phyloP scores from a whole-genome alignment of 1,140 invertebrate species.

The Macrocentrus cingulum region DNA sequence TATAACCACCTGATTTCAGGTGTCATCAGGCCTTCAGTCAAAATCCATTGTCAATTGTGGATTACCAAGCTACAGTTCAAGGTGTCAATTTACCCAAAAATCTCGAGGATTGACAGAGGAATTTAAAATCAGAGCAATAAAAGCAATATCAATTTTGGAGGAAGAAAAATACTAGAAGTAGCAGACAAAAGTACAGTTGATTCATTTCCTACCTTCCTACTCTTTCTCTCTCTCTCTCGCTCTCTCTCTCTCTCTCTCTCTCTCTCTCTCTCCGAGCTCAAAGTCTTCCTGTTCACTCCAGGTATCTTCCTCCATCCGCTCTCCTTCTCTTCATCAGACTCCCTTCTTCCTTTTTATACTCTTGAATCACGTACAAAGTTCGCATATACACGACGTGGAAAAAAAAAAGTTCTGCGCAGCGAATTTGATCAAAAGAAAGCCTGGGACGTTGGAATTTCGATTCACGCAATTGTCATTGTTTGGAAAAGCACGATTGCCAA shows the following conservation, averaged over 20 bases:
- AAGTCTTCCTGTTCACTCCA: conserved; percentile 1
- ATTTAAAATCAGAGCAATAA: too few relatives aligned
- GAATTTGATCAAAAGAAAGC: neutral
- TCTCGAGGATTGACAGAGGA: too few relatives aligned
- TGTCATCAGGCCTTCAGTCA: neutral
- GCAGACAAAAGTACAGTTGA: neutral
- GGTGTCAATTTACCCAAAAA: too few relatives aligned
- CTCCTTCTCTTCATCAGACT: neutral
- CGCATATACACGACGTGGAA: conserved; percentile 8
- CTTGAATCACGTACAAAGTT: conserved; percentile 14
- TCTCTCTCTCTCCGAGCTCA: conserved; percentile 10
- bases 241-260: conserved; percentile 19
- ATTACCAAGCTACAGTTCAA: neutral
- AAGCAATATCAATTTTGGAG: too few relatives aligned
- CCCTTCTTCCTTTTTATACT: conserved; percentile 5
- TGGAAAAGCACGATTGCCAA: neutral
- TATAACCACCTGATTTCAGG: conserved; percentile 31
- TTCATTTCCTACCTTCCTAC: conserved; percentile 8
- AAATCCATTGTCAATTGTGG: neutral
- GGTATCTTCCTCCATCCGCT: neutral
- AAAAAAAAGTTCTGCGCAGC: neutral
- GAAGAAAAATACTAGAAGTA: too few relatives aligned
- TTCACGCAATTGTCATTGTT: neutral
- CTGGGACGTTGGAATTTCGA: neutral
- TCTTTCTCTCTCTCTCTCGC: conserved; percentile 12